Evolutionary conservation across 1,140 invertebrate species (phyloP).

Genomic region (Drosophila melanogaster): DNA sequence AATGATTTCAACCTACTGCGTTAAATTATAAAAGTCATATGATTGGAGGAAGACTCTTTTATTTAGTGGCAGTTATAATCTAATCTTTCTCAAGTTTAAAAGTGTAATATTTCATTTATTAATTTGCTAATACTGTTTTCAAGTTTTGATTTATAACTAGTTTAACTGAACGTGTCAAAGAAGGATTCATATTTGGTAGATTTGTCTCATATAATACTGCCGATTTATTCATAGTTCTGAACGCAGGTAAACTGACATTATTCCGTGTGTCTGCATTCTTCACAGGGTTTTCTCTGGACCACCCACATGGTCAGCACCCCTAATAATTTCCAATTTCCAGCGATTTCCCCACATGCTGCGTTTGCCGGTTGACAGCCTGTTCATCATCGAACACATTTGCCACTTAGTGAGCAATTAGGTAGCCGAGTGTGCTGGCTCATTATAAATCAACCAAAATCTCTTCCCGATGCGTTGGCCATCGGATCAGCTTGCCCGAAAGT

Average conservation of each 20-base stretch:
- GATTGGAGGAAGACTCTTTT: too few species aligned
- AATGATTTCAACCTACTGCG: too few species aligned
- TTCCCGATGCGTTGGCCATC: slow-evolving; percentile 63
- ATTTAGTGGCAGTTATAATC: too few species aligned
- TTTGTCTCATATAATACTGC: too few species aligned
- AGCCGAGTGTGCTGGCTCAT: slow-evolving; percentile 24
- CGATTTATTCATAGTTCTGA: too few species aligned
- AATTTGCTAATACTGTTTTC: too few species aligned
- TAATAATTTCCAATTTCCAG: not conserved
- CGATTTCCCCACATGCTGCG: slow-evolving; percentile 11
- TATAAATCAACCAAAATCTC: slow-evolving; percentile 44
- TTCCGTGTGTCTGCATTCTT: not conserved
- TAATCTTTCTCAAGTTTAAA: too few species aligned
- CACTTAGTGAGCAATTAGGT: slow-evolving; percentile 70
- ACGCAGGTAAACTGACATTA: not conserved
- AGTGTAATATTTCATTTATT: too few species aligned
- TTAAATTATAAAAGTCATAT: too few species aligned
- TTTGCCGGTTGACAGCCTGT: slow-evolving; percentile 21
- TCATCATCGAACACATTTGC: slow-evolving; percentile 40
- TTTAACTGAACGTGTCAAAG: too few species aligned
- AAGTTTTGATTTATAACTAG: too few species aligned
- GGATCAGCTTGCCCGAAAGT: slow-evolving; percentile 40
- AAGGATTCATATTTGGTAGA: too few species aligned
- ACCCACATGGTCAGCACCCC: slow-evolving; percentile 11
- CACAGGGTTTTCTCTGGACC: not conserved